phyloP scores from a whole-genome alignment of 2,888 invertebrate genomes.

The Bibio marci region DNA sequence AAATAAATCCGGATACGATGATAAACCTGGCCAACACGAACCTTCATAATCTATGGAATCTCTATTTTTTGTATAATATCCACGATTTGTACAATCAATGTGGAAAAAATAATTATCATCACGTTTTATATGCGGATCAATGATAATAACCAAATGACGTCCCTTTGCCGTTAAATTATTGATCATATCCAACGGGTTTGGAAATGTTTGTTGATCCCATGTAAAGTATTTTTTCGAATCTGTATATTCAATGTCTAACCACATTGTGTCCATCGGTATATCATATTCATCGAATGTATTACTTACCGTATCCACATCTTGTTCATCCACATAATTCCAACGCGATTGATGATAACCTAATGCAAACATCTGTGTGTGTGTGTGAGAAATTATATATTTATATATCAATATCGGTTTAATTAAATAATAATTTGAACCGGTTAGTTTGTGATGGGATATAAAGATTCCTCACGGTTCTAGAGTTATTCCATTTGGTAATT shows the following conservation, averaged over 20 bases:
- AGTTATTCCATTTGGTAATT: no score
- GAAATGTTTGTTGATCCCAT: constrained; percentile 86
- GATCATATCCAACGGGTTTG: constrained; percentile 74
- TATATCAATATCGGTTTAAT: no score
- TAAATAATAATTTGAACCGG: not conserved
- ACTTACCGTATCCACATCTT: constrained; percentile 73
- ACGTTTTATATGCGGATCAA: constrained; percentile 96
- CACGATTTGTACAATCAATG: constrained; percentile 69
- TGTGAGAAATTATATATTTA: no score
- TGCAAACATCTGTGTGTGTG: no score
- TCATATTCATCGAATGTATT: constrained; percentile 80
- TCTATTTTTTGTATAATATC: constrained; percentile 76
- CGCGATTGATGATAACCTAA: constrained; percentile 93
- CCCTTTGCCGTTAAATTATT: constrained; percentile 77
- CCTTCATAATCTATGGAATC: constrained; percentile 90
- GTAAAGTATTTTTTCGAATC: constrained; percentile 96
- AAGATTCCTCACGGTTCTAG: no score
- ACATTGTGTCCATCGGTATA: constrained; percentile 88
- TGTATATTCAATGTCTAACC: constrained; percentile 99
- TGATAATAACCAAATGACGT: constrained; percentile 82
- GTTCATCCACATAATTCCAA: constrained; percentile 98
- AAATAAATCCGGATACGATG: constrained; percentile 88
- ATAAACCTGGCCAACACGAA: constrained; percentile 99
- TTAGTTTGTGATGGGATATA: not conserved
- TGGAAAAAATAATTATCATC: constrained; percentile 81